Conservation (phyloP, 2,888 invertebrate species). For the Tetrapedia diversipes region DNA sequence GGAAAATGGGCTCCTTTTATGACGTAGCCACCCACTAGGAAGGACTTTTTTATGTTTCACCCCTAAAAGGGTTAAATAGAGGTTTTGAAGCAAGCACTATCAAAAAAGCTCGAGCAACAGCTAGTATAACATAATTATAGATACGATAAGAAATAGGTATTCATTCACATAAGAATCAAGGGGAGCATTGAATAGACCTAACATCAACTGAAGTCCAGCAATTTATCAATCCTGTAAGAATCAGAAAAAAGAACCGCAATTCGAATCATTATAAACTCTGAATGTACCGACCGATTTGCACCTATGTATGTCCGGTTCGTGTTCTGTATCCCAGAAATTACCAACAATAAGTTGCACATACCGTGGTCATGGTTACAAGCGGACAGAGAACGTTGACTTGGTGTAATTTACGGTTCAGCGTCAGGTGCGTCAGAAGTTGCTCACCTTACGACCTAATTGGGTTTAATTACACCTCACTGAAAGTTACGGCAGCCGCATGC, state of each 20-base stretch:
- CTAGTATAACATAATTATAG: too few species aligned
- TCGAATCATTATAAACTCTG: not conserved
- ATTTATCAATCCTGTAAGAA: slow-evolving; percentile 12
- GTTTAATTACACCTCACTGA: slow-evolving; percentile 68
- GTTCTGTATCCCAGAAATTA: slow-evolving; percentile 38
- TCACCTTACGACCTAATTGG: slow-evolving; percentile 72
- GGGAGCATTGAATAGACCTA: too few species aligned
- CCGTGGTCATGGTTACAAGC: slow-evolving; percentile 56
- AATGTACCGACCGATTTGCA: slow-evolving; percentile 15
- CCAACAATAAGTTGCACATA: slow-evolving; percentile 53
- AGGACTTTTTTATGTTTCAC: too few species aligned
- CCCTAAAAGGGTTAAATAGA: too few species aligned
- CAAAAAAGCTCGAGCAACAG: too few species aligned
- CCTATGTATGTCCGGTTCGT: slow-evolving; percentile 17
- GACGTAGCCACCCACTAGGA: too few species aligned
- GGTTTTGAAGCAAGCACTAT: too few species aligned
- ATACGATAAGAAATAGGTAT: too few species aligned
- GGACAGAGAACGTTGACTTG: slow-evolving; percentile 51
- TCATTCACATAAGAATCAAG: too few species aligned
- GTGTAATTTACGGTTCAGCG: slow-evolving; percentile 67
- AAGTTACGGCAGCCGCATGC: slow-evolving; percentile 60
- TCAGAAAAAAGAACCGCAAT: not conserved
- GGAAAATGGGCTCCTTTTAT: too few species aligned
- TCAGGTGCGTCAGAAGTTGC: slow-evolving; percentile 69
- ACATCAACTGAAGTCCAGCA: not conserved